Evolutionary conservation across 2,113 vertebrate species (phyloP), one percentile per base, ranked within the genome.

Genomic region (Callospermophilus lateralis): DNA sequence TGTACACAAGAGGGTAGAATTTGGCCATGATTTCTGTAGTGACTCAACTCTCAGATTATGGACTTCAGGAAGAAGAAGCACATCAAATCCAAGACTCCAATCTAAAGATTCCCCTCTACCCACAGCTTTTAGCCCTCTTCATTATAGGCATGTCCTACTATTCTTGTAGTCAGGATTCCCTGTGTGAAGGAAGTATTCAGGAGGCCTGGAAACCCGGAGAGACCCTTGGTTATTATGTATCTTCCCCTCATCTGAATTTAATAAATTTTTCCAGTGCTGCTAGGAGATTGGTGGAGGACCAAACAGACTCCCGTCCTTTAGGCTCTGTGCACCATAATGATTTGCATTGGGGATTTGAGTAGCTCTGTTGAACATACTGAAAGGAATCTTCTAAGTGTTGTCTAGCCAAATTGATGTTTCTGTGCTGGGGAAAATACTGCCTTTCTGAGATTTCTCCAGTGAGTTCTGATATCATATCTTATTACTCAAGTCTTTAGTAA

Each of bases 251-350:
- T 88, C 93, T 88, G 94, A 84, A 96, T 97, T 83, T 58, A 84
- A 88, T 84, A 3, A 17, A 16, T 95, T 95, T 94, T 93, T 96
- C 95, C 97, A 97, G 89, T 85, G 96, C 97, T 85, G 92, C 0
- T 68, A 92, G 93, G 97, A 96, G 58, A 61, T 61, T 24, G 58
- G 58, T 61, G 58, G 58, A 61, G 53, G 34, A 92, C 28, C 17
- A 26, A 92, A 78, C 87, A 94, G 97, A 94, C 1, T 61, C 92
- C 98, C 97, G 91, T 48, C 42, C 63, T 96, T 88, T 97, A 86
- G 85, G 28, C 2, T 51, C 98, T 98, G 99, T 79, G 99, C 98
- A 94, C 99, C 99, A 61, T 99, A 99, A 51, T 99, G 98, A 3
- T 98, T 98, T 53, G 98, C 85, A 95, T 83, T 97, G 97, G 94